Evolutionary conservation across 30 jellyfish, hydroid and myxozoan species (phyloP).

Genomic region (Aurelia sp.): DNA sequence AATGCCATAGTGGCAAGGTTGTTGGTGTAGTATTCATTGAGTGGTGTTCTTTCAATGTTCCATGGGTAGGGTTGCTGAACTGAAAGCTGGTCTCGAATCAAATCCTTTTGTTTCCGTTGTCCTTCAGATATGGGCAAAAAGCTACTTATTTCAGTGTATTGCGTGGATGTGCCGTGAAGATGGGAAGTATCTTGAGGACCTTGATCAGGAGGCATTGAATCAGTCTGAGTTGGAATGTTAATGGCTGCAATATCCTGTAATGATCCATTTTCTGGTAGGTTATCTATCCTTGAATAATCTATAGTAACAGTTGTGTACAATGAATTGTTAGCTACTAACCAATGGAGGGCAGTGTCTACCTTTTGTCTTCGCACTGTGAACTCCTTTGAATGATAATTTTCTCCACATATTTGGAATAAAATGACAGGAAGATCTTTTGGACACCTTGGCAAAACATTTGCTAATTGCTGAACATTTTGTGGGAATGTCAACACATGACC

Average conservation of each 20-base stretch:
- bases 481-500: slow-evolving; percentile 71
- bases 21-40: slow-evolving; percentile 32
- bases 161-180: too few species aligned
- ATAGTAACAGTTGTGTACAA: slow-evolving; percentile 30
- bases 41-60: neutral
- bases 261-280: slow-evolving; percentile 37
- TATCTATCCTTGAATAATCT: slow-evolving; percentile 2
- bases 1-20: slow-evolving; percentile 52
- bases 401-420: slow-evolving; percentile 25
- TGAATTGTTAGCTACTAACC: slow-evolving; percentile 61
- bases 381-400: slow-evolving; percentile 7
- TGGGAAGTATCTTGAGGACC: too few species aligned
- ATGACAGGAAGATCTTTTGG: slow-evolving; percentile 66
- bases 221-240: too few species aligned
- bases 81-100: neutral
- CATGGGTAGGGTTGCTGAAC: neutral
- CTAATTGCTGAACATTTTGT: slow-evolving; percentile 58
- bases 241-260: too few species aligned
- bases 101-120: neutral
- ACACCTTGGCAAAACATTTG: slow-evolving; percentile 40
- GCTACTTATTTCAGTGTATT: neutral
- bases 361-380: slow-evolving; percentile 32
- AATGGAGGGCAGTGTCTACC: slow-evolving; percentile 49
- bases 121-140: neutral
- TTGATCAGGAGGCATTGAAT: too few species aligned